Evolutionary conservation across 2,113 vertebrate species (phyloP).

Genomic region (Formicarius rufipectus): DNA sequence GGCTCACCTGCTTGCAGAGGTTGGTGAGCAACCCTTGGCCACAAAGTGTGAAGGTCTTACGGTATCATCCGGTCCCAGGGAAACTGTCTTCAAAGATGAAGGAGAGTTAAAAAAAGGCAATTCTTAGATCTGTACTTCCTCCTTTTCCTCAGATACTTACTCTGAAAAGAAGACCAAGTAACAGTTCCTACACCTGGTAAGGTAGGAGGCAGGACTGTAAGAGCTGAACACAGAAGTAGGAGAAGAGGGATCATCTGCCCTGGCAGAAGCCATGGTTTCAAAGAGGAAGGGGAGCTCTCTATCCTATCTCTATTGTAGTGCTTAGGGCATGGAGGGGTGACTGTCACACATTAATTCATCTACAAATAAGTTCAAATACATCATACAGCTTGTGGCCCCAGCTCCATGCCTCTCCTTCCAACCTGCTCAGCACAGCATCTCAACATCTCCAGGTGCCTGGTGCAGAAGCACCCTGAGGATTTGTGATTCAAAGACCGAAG

Average conservation of each 20-base stretch:
- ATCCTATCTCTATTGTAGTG: not conserved
- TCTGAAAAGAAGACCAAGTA: too few species aligned
- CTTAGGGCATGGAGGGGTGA: not conserved
- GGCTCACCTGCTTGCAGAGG: not conserved
- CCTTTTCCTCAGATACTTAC: too few species aligned
- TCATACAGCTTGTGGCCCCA: not conserved
- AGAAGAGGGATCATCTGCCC: not conserved
- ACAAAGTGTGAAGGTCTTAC: too few species aligned
- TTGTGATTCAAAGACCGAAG: not conserved
- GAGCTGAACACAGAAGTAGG: not conserved
- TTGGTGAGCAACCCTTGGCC: too few species aligned
- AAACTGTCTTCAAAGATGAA: too few species aligned
- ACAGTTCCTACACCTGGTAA: not conserved
- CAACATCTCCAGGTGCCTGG: accelerated
- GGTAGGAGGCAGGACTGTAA: not conserved
- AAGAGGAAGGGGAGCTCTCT: not conserved
- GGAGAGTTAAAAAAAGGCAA: too few species aligned
- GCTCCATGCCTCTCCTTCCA: not conserved
- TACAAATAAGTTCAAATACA: not conserved
- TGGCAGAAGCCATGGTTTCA: not conserved
- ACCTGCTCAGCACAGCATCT: not conserved
- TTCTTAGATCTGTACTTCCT: too few species aligned
- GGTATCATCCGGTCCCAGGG: too few species aligned
- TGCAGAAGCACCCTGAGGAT: not conserved
- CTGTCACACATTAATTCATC: not conserved